These are phyloP conservation scores for Melanotaenia duboulayi DNA, from an alignment of 2,113 vertebrate genomes.

Conservation along the genomic window DNA sequence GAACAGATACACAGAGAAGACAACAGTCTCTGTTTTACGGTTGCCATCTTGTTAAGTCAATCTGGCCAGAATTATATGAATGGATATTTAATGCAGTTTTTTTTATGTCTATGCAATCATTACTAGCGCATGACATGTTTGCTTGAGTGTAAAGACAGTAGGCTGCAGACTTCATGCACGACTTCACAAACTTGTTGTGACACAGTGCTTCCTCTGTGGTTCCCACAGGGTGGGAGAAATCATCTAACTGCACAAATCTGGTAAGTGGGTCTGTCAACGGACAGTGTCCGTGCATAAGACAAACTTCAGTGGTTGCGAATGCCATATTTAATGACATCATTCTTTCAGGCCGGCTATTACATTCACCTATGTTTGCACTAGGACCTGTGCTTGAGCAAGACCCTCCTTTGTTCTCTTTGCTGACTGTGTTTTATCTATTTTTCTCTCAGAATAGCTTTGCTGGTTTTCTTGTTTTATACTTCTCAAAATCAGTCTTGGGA, in stretches of 20 bases:
- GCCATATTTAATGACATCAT: not conserved
- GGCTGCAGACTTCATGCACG: slow-evolving; percentile 50
- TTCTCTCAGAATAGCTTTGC: no score
- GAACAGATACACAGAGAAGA: not conserved
- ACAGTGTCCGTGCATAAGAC: slow-evolving; percentile 12
- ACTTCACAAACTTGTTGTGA: slow-evolving; percentile 67
- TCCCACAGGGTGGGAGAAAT: slow-evolving; percentile 54
- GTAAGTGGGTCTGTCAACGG: slow-evolving; percentile 38
- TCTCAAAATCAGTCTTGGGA: not conserved
- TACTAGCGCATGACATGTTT: slow-evolving; percentile 11
- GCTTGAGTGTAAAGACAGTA: slow-evolving; percentile 46
- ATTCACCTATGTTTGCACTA: not conserved
- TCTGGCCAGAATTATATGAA: not conserved
- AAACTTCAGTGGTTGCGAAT: slow-evolving; percentile 31
- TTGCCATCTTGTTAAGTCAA: not conserved
- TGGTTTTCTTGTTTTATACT: no score
- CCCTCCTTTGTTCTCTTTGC: not conserved
- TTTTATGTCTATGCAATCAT: not conserved
- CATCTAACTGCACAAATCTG: slow-evolving; percentile 26
- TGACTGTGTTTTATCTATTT: no score
- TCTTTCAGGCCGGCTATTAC: slow-evolving; percentile 7
- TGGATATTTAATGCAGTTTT: not conserved
- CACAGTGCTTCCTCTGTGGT: slow-evolving; percentile 53
- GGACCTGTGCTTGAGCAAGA: not conserved
- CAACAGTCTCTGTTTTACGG: not conserved